A percentile compares a stretch with the other conserved stretches of the same genome.
phyloP scores from a whole-genome alignment of 2,797 vertebrate genomes.

The Scarus forsteni region DNA sequence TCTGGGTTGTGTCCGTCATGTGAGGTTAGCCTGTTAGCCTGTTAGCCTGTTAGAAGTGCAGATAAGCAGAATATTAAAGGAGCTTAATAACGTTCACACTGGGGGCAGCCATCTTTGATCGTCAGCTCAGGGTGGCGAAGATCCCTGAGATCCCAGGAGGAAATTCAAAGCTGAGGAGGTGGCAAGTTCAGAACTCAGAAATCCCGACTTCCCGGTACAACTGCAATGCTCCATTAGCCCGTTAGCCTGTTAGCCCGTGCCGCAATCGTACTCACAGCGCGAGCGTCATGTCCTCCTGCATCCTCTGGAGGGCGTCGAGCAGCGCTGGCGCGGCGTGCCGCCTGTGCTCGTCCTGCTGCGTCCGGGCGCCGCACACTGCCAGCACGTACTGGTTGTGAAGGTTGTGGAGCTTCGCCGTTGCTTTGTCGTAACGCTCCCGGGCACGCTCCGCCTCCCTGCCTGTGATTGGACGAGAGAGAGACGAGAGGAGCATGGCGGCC shows the following conservation, averaged over 20 bases:
- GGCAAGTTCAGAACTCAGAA: too few relatives aligned
- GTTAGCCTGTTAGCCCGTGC: not conserved
- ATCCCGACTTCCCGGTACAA: too few relatives aligned
- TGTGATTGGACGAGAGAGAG: conserved; percentile 49
- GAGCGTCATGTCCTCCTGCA: conserved; percentile 98
- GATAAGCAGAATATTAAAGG: too few relatives aligned
- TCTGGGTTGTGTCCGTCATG: not conserved
- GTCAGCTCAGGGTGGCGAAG: too few relatives aligned
- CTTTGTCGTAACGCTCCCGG: conserved; percentile 96
- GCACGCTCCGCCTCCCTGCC: conserved; percentile 95
- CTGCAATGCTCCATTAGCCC: too few relatives aligned
- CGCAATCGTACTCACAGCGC: conserved; percentile 88
- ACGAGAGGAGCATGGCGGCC: too few relatives aligned
- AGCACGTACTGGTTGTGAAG: conserved; percentile 97
- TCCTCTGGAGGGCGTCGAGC: conserved; percentile 94
- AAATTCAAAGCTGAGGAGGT: too few relatives aligned
- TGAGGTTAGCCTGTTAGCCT: too few relatives aligned
- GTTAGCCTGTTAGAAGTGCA: too few relatives aligned
- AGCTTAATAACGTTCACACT: too few relatives aligned
- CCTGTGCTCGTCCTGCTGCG: conserved; percentile 93
- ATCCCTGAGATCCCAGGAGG: too few relatives aligned
- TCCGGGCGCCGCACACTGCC: conserved; percentile 91
- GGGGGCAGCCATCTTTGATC: too few relatives aligned
- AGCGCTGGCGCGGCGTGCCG: conserved; percentile 90
- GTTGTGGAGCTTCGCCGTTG: conserved; percentile 94